Conservation (phyloP, 2,888 invertebrate genomes). For the Erebia ligea region DNA sequence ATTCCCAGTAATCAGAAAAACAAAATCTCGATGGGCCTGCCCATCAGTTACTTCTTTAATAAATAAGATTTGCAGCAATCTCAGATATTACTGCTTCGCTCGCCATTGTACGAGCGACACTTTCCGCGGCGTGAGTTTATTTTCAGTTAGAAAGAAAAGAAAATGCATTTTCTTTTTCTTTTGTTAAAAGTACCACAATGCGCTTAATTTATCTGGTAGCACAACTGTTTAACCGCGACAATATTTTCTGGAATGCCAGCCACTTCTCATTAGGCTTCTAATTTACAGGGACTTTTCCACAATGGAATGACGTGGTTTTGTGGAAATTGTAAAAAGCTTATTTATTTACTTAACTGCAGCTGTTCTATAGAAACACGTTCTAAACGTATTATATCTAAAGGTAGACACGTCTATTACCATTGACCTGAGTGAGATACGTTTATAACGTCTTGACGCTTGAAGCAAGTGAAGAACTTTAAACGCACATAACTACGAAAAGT, state of each 20-base stretch:
- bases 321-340: background rate
- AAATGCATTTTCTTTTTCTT: constrained; percentile 26
- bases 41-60: too few relatives aligned
- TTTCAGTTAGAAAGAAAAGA: constrained; percentile 21
- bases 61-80: constrained; percentile 10
- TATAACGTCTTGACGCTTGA: too few relatives aligned
- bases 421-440: too few relatives aligned
- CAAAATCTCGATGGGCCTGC: too few relatives aligned
- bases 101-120: constrained; percentile 11
- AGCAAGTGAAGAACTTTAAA: too few relatives aligned
- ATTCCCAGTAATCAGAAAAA: too few relatives aligned
- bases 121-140: constrained; percentile 18
- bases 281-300: constrained; percentile 4
- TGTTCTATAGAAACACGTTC: too few relatives aligned
- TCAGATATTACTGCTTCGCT: background rate
- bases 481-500: too few relatives aligned
- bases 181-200: constrained; percentile 21
- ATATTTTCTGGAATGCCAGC: constrained; percentile 18
- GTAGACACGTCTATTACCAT: too few relatives aligned
- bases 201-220: constrained; percentile 26
- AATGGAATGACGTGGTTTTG: constrained; percentile 5
- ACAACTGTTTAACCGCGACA: constrained; percentile 24
- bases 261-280: constrained; percentile 24
- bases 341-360: background rate
- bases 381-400: too few relatives aligned